These are phyloP conservation scores for Harmothoe impar DNA, from an alignment of 2,888 invertebrate genomes.

Conservation along the genomic window DNA sequence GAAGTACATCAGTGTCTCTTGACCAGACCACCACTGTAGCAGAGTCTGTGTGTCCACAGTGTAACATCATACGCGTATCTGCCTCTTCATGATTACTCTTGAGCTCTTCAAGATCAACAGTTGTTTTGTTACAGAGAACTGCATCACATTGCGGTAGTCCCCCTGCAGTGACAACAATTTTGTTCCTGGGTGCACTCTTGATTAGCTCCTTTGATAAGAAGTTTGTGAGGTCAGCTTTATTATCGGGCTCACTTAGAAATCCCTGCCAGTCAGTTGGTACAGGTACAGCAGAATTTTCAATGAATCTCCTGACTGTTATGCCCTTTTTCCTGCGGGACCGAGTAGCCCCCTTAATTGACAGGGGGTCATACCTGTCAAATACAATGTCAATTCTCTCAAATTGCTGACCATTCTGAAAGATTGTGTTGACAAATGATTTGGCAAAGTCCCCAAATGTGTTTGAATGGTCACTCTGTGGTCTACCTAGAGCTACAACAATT, in stretches of 20 bases:
- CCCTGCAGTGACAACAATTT: conserved; percentile 11
- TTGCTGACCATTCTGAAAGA: not conserved
- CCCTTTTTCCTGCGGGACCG: not conserved
- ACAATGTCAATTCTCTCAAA: conserved; percentile 2
- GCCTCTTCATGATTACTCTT: too few species aligned
- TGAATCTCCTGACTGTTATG: not conserved
- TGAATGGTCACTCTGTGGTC: too few species aligned
- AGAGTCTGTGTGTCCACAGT: not conserved
- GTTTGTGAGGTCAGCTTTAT: conserved; percentile 17
- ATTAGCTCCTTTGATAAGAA: not conserved
- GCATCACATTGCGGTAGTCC: not conserved
- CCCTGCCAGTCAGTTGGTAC: not conserved
- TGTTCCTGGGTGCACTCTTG: not conserved
- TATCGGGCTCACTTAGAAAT: not conserved
- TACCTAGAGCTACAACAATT: too few species aligned
- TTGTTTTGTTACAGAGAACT: conserved; percentile 6
- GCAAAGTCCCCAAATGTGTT: too few species aligned
- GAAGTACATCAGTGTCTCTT: not conserved
- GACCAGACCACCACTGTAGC: not conserved
- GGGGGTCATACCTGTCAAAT: not conserved
- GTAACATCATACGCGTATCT: too few species aligned
- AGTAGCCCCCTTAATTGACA: not conserved
- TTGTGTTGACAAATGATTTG: too few species aligned
- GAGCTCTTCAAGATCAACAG: not conserved
- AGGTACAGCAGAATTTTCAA: not conserved